phyloP scores from a whole-genome alignment of 2,888 invertebrate species.

The Globia sparganii region DNA sequence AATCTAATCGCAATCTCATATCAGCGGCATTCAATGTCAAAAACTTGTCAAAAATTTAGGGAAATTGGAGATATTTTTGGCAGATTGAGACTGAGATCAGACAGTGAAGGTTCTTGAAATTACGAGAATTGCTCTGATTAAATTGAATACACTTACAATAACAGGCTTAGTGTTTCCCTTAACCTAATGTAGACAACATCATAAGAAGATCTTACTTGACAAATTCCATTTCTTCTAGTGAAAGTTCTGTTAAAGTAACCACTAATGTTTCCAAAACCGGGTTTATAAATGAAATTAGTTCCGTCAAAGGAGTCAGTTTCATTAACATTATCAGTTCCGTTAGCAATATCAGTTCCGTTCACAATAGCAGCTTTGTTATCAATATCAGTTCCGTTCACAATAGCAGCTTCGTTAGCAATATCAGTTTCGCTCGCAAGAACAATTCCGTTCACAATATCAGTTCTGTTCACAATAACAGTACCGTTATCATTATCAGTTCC shows the following conservation, averaged over 20 bases:
- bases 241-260: slow-evolving; percentile 11
- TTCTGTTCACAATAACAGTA: neutral
- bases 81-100: neutral
- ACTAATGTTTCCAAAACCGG: slow-evolving; percentile 30
- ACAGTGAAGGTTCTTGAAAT: neutral
- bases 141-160: neutral
- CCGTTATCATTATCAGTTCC: neutral
- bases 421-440: neutral
- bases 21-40: neutral
- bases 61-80: neutral
- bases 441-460: neutral
- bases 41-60: no score
- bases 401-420: neutral
- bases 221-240: slow-evolving; percentile 45
- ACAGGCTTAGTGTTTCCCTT: neutral
- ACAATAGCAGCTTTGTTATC: neutral
- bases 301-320: neutral
- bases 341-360: neutral
- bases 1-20: neutral
- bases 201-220: slow-evolving; percentile 45
- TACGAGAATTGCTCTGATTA: neutral
- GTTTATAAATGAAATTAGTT: slow-evolving; percentile 13
- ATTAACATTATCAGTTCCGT: neutral
- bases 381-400: neutral
- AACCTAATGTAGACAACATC: neutral